Evolutionary conservation across 1,140 invertebrate species (phyloP), one percentile per base, ranked within the genome.

Genomic region (Eurytemora carolleeae): DNA sequence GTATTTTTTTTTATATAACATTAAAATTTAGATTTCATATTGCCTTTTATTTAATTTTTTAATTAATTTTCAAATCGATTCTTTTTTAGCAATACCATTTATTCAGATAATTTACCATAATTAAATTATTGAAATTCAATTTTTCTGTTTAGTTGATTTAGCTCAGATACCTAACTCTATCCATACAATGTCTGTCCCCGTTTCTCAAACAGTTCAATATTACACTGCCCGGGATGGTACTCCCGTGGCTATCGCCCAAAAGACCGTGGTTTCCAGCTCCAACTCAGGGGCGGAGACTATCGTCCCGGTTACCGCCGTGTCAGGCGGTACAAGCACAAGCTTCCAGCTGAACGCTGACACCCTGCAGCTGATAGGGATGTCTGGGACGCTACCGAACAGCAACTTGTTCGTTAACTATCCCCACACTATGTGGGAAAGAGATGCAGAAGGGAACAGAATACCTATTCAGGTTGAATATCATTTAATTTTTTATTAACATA

Each of bases 391-490:
- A 12, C 59, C 59, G 17, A 53, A 24, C 2, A 44, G 24, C 26
- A 60, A 60, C 24, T 21, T 60, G 2, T 60, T 53, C 44, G 31
- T 60, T 16, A 55, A 60, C 44, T 60, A 60, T 53, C 59, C 59
- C 2, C 59, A 60, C 44, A 60, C 59, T 19, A 60, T 54, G 59
- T 60, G 59, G 59, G 59, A 60, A 23, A 52, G 24, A 24, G 59
- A 60, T 19, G 19, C 26, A 18, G 59, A 60, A 2, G 44, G 44
- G 24, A 60, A 60, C 19, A 22, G 21, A 3, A 19, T 55, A 7
- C 54, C 54, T 19, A 19, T 59, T 7, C 22, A 24, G 19, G 26
- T 59, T 24, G 26, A n/a, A 44, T 44, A 44, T 44, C n/a, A 12
- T 44, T 7, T 44, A 7, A n/a, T 44, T 44, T 44, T 44, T 44